Evolutionary conservation across 1,140 invertebrate genomes (phyloP).

Genomic region (Euschistus heros): DNA sequence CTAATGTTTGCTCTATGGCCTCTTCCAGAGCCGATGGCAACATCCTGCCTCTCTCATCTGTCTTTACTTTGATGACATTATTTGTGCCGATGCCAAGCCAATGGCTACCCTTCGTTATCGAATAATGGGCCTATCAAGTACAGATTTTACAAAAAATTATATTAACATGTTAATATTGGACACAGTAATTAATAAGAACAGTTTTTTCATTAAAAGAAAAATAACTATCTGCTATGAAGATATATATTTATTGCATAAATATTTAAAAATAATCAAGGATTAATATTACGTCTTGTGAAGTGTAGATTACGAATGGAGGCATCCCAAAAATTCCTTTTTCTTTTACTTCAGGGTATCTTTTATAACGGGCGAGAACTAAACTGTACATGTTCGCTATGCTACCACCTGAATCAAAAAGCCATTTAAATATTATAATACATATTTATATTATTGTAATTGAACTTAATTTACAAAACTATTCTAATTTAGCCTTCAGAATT

Average conservation of each 20-base stretch:
- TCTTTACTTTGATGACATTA: slow-evolving; percentile 54
- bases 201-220: not conserved
- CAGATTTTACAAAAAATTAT: not conserved
- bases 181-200: not conserved
- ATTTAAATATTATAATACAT: not conserved
- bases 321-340: slow-evolving; percentile 47
- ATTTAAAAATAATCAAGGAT: slow-evolving; percentile 30
- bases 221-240: not conserved
- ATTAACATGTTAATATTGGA: not conserved
- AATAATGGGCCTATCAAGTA: slow-evolving; percentile 66
- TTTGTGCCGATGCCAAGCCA: slow-evolving; percentile 74
- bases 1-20: slow-evolving; percentile 40
- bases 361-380: slow-evolving; percentile 65
- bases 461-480: too few relatives aligned
- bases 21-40: slow-evolving; percentile 42
- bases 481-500: too few relatives aligned
- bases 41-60: slow-evolving; percentile 57
- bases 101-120: slow-evolving; percentile 64
- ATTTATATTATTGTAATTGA: too few relatives aligned
- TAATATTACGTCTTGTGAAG: slow-evolving; percentile 55
- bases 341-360: slow-evolving; percentile 62
- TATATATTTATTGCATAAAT: too few relatives aligned
- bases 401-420: slow-evolving; percentile 48
- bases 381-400: slow-evolving; percentile 82
- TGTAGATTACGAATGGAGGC: slow-evolving; percentile 52